Base-by-base conservation (phyloP, 2,113 vertebrate species). In the Microtus oregoni region DNA sequence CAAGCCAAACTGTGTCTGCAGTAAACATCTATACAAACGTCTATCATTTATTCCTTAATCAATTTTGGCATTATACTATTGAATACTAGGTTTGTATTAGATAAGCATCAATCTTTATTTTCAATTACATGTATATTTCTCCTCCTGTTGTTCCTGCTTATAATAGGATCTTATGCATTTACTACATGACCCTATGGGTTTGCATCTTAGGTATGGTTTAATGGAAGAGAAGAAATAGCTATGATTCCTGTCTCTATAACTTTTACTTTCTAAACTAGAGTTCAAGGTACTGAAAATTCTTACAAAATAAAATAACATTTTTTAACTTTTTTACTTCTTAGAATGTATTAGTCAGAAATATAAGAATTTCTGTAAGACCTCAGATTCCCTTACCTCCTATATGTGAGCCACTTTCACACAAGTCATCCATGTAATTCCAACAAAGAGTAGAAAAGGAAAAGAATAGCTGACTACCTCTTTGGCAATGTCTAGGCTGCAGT, bases 341-440 rank as follows among this genome's bases (percentile, higher is more conserved):
- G 4, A 85, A 1, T 85, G 17, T n/a, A 58, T 65, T 1, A 14
- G 10, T 32, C 30, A 89, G 50, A 82, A 89, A 90, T 79, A 30
- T 87, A 87, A 70, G 67, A 81, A 87, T 86, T 67, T 92, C 50
- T 86, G 0, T 93, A 61, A 68, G 55, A 94, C 75, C 55, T 77
- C 50, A 83, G 9, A 92, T 91, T 89, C 44, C 22, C 19, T 61
- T 70, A 26, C 38, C 4, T 81, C 30, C 61, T 55, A 50, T 76
- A 90, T 35, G 28, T 24, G 5, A 24, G 28, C 17, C 28, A 77
- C 76, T 22, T 86, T 89, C 12, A 10, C 90, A 85, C 7, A 73
- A 79, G 47, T 52, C 63, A 86, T 28, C 8, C 35, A 44, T 50
- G n/a, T 61, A 55, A 86, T 58, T 68, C 50, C 78, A 79, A 55